Conservation (phyloP, 2,113 vertebrate species). For the Entosphenus tridentatus region DNA sequence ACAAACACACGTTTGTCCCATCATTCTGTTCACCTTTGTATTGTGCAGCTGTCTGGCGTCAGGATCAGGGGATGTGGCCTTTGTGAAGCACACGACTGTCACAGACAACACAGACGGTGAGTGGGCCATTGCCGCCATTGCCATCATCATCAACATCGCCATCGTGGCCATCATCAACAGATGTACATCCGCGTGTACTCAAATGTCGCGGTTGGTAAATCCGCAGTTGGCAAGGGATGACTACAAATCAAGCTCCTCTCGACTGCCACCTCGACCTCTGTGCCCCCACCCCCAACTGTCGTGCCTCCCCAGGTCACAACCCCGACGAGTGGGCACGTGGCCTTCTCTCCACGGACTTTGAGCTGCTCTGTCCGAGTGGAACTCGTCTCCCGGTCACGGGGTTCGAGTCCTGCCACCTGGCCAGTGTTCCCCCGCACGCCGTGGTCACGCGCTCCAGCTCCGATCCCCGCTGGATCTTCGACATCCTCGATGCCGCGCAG, state of each 20-base stretch:
- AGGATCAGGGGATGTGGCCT: constrained; percentile 39
- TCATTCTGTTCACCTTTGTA: not conserved
- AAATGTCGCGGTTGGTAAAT: too few species aligned
- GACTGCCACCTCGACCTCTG: too few species aligned
- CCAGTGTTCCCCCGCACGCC: constrained; percentile 49
- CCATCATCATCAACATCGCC: too few species aligned
- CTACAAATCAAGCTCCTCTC: too few species aligned
- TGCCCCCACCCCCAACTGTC: not conserved
- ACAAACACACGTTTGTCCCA: too few species aligned
- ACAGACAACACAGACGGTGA: constrained; percentile 41
- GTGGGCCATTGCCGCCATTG: constrained; percentile 8
- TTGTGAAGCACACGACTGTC: constrained; percentile 53
- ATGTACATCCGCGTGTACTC: too few species aligned
- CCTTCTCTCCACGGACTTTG: constrained; percentile 36
- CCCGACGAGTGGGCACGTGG: constrained; percentile 30
- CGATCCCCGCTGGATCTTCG: constrained; percentile 39
- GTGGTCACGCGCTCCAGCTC: constrained; percentile 55
- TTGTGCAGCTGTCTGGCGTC: constrained; percentile 39
- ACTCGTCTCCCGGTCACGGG: constrained; percentile 45
- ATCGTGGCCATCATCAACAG: too few species aligned
- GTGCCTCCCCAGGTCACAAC: constrained; percentile 28
- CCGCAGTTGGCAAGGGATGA: too few species aligned
- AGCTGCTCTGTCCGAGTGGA: constrained; percentile 55
- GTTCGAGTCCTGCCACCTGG: constrained; percentile 47
- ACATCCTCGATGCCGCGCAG: constrained; percentile 63